Evolutionary conservation across 2,797 vertebrate species (phyloP).

Genomic region (Syngnathus acus): DNA sequence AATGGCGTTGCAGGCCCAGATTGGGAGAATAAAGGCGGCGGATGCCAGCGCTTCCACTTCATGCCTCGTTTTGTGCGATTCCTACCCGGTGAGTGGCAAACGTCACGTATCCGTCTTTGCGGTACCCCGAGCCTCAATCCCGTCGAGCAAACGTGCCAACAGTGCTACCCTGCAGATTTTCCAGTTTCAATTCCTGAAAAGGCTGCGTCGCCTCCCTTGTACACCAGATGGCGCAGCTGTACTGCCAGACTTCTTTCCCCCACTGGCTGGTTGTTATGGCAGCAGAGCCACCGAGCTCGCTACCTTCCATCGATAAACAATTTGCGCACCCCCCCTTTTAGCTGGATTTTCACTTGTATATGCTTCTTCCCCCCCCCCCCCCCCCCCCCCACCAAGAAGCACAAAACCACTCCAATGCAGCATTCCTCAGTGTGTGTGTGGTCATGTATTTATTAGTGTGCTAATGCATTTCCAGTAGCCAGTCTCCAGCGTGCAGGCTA

Average conservation of each 20-base stretch:
- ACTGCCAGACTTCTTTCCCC: not conserved
- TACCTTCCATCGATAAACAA: slow-evolving; percentile 41
- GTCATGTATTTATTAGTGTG: slow-evolving; percentile 14
- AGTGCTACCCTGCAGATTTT: not conserved
- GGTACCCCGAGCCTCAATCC: no score
- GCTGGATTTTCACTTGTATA: slow-evolving; percentile 33
- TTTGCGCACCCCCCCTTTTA: slow-evolving; percentile 35
- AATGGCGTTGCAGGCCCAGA: slow-evolving; percentile 73
- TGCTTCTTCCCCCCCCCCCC: slow-evolving; percentile 26
- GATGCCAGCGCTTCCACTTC: slow-evolving; percentile 91
- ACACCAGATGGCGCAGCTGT: slow-evolving; percentile 62
- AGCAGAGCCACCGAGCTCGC: slow-evolving; percentile 13
- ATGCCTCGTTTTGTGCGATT: slow-evolving; percentile 97
- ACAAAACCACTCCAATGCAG: slow-evolving; percentile 12
- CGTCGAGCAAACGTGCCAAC: not conserved
- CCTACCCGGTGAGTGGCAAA: slow-evolving; percentile 79
- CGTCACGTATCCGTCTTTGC: accelerated
- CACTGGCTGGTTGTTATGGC: slow-evolving; percentile 23
- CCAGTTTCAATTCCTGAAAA: not conserved
- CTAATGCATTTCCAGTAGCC: slow-evolving; percentile 29
- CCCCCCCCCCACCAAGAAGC: slow-evolving; percentile 20
- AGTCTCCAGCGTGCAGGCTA: slow-evolving; percentile 8
- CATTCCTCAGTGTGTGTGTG: not conserved
- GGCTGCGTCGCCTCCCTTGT: slow-evolving; percentile 13
- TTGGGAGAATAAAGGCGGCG: slow-evolving; percentile 61